Percentiles rank a stretch among this genome's conserved stretches.
Conservation (phyloP, 2,888 invertebrate species). For the Lepidonotus clava region DNA sequence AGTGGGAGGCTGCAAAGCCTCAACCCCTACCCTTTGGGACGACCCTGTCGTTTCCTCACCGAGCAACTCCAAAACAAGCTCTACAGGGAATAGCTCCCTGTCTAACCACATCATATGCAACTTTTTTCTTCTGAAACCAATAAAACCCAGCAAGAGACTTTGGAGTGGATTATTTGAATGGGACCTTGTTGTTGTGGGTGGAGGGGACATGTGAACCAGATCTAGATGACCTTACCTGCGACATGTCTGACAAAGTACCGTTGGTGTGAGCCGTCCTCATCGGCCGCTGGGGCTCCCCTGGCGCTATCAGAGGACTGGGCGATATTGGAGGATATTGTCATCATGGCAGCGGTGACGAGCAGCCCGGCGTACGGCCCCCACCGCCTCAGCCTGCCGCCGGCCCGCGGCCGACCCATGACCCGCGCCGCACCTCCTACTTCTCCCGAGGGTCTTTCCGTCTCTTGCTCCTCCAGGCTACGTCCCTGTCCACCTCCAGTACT, state of each 20-base stretch:
- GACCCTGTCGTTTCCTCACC: neutral
- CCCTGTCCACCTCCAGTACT: neutral
- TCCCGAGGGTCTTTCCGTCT: neutral
- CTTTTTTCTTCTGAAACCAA: too few species aligned
- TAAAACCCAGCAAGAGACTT: too few species aligned
- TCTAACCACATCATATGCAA: too few species aligned
- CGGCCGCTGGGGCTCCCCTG: neutral
- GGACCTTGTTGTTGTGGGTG: too few species aligned
- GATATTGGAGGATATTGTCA: slow-evolving; percentile 51
- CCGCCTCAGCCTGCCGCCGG: neutral
- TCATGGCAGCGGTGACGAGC: slow-evolving; percentile 44
- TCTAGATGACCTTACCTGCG: slow-evolving; percentile 19
- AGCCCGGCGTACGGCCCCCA: slow-evolving; percentile 49
- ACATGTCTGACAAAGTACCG: slow-evolving; percentile 7
- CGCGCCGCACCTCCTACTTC: neutral
- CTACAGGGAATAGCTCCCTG: neutral
- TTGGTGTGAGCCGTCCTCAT: neutral
- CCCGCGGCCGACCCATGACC: neutral
- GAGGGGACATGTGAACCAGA: neutral
- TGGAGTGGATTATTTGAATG: too few species aligned
- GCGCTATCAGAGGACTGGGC: slow-evolving; percentile 21
- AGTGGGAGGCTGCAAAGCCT: neutral
- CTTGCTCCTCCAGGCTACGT: neutral
- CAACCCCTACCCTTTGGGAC: neutral
- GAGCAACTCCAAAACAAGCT: neutral